Conservation (phyloP, 2,888 invertebrate species). For the Eupithecia vulgata region DNA sequence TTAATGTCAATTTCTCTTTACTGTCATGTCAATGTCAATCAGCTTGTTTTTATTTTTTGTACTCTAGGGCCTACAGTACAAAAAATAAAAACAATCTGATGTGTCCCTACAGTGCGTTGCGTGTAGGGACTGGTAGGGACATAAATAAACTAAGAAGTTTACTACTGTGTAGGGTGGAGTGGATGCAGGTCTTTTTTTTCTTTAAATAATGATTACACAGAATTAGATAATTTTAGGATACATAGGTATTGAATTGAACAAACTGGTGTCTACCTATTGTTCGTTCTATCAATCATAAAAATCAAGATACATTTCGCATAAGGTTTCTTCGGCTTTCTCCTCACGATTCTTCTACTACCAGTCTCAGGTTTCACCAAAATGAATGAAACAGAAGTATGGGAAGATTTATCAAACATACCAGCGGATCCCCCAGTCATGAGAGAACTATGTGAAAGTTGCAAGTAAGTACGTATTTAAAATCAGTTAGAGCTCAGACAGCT, state of each 20-base stretch:
- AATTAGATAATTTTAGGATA: neutral
- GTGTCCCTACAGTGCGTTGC: too few relatives aligned
- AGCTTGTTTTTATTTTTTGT: too few relatives aligned
- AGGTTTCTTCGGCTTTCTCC: neutral
- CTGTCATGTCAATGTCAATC: neutral
- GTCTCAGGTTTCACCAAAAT: conserved; percentile 10
- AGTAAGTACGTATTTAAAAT: conserved; percentile 82
- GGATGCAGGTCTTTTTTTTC: neutral
- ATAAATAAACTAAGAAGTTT: too few relatives aligned
- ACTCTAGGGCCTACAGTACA: too few relatives aligned
- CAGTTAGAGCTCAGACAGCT: neutral
- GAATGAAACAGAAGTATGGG: conserved; percentile 83
- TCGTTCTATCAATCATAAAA: neutral
- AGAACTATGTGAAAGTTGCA: conserved; percentile 88
- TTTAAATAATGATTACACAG: neutral
- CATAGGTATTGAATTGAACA: neutral
- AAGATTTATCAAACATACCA: conserved; percentile 88
- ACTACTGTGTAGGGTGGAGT: too few relatives aligned
- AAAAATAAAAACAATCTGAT: too few relatives aligned
- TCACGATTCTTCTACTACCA: neutral
- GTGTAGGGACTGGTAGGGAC: too few relatives aligned
- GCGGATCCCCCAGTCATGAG: conserved; percentile 91
- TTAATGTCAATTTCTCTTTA: neutral
- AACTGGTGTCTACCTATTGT: neutral
- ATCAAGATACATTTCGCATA: neutral